Percentiles rank a stretch among this genome's conserved stretches.
These are phyloP conservation scores for Anolis apletophallus DNA, from an alignment of 2,797 vertebrate genomes.

Conservation along the genomic window DNA sequence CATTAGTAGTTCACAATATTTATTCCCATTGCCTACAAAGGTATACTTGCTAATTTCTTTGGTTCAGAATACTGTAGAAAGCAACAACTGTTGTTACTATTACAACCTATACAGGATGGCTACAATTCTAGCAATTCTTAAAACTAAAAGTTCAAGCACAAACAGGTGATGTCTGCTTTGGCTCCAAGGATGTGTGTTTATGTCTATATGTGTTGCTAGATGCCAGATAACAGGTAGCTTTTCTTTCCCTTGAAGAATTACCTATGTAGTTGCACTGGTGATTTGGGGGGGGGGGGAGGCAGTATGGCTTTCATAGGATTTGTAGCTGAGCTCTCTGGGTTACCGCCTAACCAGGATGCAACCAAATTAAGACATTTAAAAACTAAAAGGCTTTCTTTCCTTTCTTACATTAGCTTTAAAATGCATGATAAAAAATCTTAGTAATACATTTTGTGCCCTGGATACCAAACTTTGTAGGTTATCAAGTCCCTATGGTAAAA, in stretches of 20 bases:
- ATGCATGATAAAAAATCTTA: background rate
- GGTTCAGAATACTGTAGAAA: background rate
- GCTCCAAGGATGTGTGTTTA: background rate
- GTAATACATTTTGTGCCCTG: background rate
- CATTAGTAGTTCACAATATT: background rate
- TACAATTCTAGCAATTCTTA: background rate
- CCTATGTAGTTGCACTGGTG: background rate
- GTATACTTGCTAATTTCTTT: background rate
- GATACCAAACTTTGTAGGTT: too few species aligned
- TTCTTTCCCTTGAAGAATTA: background rate
- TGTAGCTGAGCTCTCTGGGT: too few species aligned
- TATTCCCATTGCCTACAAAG: background rate
- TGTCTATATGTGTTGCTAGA: background rate
- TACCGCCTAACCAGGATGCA: background rate
- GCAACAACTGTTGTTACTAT: too few species aligned
- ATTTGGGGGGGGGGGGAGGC: too few species aligned
- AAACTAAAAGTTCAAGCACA: background rate
- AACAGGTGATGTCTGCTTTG: background rate
- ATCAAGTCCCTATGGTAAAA: too few species aligned
- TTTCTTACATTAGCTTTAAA: background rate
- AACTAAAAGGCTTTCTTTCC: background rate
- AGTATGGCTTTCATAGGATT: background rate
- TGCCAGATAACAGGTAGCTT: background rate
- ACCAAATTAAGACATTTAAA: background rate
- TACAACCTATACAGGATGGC: background rate